Base-by-base conservation (phyloP, 2,113 vertebrate genomes). In the Columbina picui region DNA sequence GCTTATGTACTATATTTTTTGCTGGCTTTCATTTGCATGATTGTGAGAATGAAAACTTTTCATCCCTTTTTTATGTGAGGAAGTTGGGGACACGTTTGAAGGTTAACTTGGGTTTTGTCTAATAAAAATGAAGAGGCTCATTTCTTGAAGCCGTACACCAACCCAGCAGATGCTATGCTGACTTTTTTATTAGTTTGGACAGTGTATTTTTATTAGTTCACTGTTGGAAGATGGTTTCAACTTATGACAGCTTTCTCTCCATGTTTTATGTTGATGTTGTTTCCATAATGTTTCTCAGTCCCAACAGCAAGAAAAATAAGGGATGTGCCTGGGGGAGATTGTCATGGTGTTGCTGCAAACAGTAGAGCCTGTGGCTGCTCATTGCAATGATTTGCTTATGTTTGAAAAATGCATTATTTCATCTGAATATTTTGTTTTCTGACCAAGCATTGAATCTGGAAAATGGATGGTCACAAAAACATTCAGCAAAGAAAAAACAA, bases 51-150 rank as follows among this genome's bases (percentile, higher is more conserved):
- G 12, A 80, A 73, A 80, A 36, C 9, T 55, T 68, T 26, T 29
- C 1, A 4, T 53, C 38, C 9, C 27, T 56, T 83, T 10, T 86
- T 85, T 55, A 18, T 0, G 0, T 53, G 41, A 30, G 32, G 30
- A 84, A 39, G 7, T 36, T 78, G 8, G 23, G 22, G 26, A 57
- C 81, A 26, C n/a, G 22, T 74, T 84, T 53, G 14, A 75, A 82
- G 38, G 4, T 65, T 84, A 43, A 53, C 52, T 84, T 84, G 10
- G 0, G 20, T 91, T 77, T 70, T 84, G 12, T 67, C 21, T 57
- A 23, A 30, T 23, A 78, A 49, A 91, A 91, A 14, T 29, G 5
- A 4, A 56, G 23, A 47, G 29, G 12, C 4, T 69, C 12, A 15
- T 15, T 69, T 69, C 21, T 78, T 65, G 22, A 85, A 79, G 15